phyloP scores from a whole-genome alignment of 2,888 invertebrate species.

The Erpobdella octoculata region DNA sequence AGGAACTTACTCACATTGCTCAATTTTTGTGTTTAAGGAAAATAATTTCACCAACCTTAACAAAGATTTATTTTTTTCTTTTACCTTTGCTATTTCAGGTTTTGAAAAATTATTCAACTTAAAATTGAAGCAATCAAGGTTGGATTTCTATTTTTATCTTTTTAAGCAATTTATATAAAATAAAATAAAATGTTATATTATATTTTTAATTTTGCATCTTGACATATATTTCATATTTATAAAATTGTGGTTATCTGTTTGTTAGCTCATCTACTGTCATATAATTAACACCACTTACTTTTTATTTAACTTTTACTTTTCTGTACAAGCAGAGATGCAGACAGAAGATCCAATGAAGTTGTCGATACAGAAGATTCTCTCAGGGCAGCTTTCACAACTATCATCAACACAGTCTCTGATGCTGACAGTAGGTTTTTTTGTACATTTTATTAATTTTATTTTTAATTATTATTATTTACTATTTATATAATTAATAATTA shows the following conservation, averaged over 20 bases:
- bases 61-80: background rate
- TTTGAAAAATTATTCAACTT: background rate
- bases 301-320: background rate
- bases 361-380: no score
- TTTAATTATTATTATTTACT: background rate
- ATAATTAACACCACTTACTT: no score
- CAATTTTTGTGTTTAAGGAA: background rate
- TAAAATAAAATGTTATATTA: no score
- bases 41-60: background rate
- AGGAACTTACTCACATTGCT: no score
- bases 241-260: no score
- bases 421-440: background rate
- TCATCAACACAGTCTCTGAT: constrained; percentile 5
- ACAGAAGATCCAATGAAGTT: background rate
- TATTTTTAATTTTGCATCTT: no score
- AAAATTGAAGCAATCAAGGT: background rate
- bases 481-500: no score
- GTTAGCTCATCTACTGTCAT: no score
- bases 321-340: background rate
- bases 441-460: background rate
- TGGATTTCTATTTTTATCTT: background rate
- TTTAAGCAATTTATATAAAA: no score
- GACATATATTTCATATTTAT: no score
- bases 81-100: no score
- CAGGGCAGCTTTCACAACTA: background rate